phyloP scores from a whole-genome alignment of 2,888 invertebrate species.

The Drosophila phalerata region DNA sequence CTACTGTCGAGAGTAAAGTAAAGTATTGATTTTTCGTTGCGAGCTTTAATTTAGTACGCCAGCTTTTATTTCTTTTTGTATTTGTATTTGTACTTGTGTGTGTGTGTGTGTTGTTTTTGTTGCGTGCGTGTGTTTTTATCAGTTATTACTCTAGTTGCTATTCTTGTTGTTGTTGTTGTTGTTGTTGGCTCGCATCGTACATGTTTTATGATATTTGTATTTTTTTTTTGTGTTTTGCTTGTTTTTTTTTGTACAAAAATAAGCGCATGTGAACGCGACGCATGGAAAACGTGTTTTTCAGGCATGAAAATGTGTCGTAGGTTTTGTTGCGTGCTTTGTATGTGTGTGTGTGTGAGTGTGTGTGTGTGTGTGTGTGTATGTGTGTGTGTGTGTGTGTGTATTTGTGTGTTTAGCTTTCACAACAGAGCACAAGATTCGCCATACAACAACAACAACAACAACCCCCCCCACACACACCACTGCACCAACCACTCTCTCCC shows the following conservation, averaged over 20 bases:
- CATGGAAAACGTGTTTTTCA: conserved; percentile 72
- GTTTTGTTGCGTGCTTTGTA: conserved; percentile 46
- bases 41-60: conserved; percentile 75
- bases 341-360: not conserved
- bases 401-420: conserved; percentile 52
- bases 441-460: no score
- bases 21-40: conserved; percentile 76
- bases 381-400: not conserved
- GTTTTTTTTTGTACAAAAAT: conserved; percentile 45
- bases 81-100: conserved; percentile 18
- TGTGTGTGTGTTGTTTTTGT: conserved; percentile 40
- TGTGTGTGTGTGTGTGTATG: conserved; percentile 17
- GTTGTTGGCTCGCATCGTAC: conserved; percentile 21
- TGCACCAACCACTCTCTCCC: not conserved
- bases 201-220: conserved; percentile 40
- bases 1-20: conserved; percentile 49
- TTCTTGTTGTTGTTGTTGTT: conserved; percentile 28
- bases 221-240: conserved; percentile 27
- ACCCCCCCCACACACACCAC: not conserved
- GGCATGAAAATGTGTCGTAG: conserved; percentile 64
- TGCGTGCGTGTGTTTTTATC: conserved; percentile 64
- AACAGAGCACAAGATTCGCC: conserved; percentile 47
- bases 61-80: conserved; percentile 48
- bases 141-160: conserved; percentile 61
- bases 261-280: conserved; percentile 59